A percentile compares a stretch with the other conserved stretches of the same genome.
Evolutionary conservation across 2,113 vertebrate species (phyloP).

Genomic region (Vombatus ursinus): DNA sequence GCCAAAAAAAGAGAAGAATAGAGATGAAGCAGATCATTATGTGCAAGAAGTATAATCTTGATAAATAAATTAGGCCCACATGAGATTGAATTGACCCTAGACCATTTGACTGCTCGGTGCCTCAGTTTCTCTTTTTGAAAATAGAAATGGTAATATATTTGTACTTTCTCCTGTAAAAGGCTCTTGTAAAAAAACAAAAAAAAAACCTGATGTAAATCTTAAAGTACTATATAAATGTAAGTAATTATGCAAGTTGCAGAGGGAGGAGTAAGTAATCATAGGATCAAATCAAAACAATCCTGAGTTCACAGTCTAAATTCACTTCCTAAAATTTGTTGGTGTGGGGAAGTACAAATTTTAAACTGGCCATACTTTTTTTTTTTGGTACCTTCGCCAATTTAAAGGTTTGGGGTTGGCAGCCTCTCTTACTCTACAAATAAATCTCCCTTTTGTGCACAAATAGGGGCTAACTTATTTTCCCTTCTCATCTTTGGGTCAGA

Average conservation of each 20-base stretch:
- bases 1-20: background rate
- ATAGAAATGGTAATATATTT: background rate
- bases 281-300: background rate
- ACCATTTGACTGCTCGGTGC: background rate
- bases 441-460: constrained; percentile 55
- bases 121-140: background rate
- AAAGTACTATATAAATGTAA: background rate
- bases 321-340: constrained; percentile 1
- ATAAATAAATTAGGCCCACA: background rate
- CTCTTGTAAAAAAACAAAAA: background rate
- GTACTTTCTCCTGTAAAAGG: background rate
- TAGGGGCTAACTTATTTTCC: constrained; percentile 39
- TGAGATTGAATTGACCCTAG: background rate
- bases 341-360: background rate
- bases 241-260: background rate
- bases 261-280: constrained; percentile 38
- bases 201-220: background rate
- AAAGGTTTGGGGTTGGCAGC: background rate
- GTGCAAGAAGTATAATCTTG: background rate
- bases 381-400: background rate
- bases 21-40: background rate
- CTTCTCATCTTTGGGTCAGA: constrained; percentile 52
- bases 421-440: background rate
- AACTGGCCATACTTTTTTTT: background rate
- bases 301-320: background rate